Conservation (phyloP, 2,888 invertebrate genomes). For the Globia sparganii region DNA sequence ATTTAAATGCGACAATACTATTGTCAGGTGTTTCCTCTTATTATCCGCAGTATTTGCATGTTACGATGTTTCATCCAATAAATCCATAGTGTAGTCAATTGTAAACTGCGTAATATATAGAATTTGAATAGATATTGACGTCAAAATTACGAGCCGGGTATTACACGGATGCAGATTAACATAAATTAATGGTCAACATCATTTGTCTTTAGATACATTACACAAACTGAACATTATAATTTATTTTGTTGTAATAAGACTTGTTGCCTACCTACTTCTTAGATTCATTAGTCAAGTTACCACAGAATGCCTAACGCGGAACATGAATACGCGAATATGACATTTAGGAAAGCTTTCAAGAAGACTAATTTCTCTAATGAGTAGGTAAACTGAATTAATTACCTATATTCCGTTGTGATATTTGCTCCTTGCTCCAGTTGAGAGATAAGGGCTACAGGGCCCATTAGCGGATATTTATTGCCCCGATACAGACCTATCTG, state of each 20-base stretch:
- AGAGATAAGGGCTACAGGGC: conserved; percentile 58
- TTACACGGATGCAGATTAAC: conserved; percentile 60
- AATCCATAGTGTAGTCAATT: conserved; percentile 41
- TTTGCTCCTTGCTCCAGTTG: conserved; percentile 57
- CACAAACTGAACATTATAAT: conserved; percentile 55
- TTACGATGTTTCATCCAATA: conserved; percentile 64
- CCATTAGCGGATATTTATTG: conserved; percentile 67
- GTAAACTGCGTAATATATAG: conserved; percentile 46
- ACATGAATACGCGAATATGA: conserved; percentile 32
- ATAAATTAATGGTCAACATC: conserved; percentile 67
- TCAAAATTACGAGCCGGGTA: conserved; percentile 61
- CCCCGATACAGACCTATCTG: conserved; percentile 57
- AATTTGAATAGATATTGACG: conserved; percentile 60
- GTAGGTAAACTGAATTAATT: conserved; percentile 57
- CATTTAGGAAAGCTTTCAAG: conserved; percentile 37
- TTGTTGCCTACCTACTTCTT: conserved; percentile 44
- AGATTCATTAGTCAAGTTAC: conserved; percentile 45
- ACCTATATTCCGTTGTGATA: conserved; percentile 39
- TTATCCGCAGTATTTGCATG: conserved; percentile 54
- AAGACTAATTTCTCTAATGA: conserved; percentile 52
- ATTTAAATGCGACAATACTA: conserved; percentile 56
- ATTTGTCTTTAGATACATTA: conserved; percentile 66
- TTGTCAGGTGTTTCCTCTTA: conserved; percentile 59
- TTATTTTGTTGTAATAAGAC: conserved; percentile 53
- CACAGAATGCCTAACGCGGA: conserved; percentile 28